These are phyloP conservation scores for Notolepis coatsorum DNA, from an alignment of 2,797 vertebrate species.

Conservation along the genomic window DNA sequence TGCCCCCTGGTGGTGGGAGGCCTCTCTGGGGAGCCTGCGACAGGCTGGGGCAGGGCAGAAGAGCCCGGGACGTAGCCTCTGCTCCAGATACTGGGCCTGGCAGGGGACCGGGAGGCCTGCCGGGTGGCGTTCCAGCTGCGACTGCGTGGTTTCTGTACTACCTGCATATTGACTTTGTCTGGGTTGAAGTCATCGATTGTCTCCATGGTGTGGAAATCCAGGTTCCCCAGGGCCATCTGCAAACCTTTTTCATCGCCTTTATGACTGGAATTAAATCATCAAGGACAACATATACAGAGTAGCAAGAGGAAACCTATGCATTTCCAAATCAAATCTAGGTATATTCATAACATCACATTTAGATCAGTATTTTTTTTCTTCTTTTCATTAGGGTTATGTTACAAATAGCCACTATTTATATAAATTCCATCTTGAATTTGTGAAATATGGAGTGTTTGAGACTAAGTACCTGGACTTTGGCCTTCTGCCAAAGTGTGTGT, in stretches of 20 bases:
- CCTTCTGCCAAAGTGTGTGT: not conserved
- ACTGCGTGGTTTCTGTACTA: conserved; percentile 77
- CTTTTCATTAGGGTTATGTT: not conserved
- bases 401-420: not conserved
- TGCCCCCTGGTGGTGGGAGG: conserved; percentile 79
- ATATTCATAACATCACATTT: not conserved
- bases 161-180: conserved; percentile 73
- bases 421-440: no score
- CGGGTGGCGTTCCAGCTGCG: conserved; percentile 78
- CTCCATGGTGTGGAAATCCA: conserved; percentile 89
- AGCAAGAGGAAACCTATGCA: not conserved
- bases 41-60: not conserved
- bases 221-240: conserved; percentile 94
- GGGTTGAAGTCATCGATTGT: conserved; percentile 90
- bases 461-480: not conserved
- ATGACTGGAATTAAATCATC: conserved; percentile 77
- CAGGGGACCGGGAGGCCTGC: conserved; percentile 7
- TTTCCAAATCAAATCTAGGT: not conserved
- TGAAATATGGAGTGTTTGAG: no score
- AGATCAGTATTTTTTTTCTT: not conserved
- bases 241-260: conserved; percentile 87
- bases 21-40: conserved; percentile 59
- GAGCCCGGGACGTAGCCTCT: conserved; percentile 60
- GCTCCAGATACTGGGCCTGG: conserved; percentile 88
- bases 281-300: conserved; percentile 46